These are phyloP conservation scores for Dendrocopos noguchii DNA, from an alignment of 2,113 vertebrate species.

Conservation along the genomic window DNA sequence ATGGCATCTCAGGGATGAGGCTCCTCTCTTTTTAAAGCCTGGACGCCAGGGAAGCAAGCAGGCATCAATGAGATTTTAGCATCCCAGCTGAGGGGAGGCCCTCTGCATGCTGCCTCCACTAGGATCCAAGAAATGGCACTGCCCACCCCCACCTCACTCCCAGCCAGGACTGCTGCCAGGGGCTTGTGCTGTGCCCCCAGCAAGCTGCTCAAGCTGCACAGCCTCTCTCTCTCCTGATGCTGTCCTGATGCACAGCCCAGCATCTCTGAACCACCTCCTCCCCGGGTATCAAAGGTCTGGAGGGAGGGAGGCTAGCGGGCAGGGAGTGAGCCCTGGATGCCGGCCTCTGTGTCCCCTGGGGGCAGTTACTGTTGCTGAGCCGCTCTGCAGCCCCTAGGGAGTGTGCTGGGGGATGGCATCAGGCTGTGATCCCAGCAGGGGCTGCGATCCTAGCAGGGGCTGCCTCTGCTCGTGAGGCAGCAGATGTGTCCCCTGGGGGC, in stretches of 20 bases:
- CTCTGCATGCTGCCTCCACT: neutral
- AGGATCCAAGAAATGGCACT: neutral
- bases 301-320: neutral
- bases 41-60: neutral
- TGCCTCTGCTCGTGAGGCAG: neutral
- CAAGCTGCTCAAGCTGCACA: neutral
- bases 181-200: neutral
- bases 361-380: neutral
- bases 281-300: neutral
- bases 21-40: neutral
- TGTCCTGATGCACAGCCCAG: neutral
- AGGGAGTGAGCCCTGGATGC: fast-evolving
- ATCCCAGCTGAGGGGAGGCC: neutral
- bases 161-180: neutral
- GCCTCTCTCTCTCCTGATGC: neutral
- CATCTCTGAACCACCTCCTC: fast-evolving
- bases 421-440: neutral
- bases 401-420: neutral
- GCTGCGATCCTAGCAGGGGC: neutral
- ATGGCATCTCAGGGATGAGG: neutral
- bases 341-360: neutral
- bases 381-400: neutral
- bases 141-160: neutral
- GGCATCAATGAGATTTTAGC: neutral
- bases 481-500: no score